Base-by-base conservation (phyloP, 2,888 invertebrate genomes). In the Eucera pruinosa region DNA sequence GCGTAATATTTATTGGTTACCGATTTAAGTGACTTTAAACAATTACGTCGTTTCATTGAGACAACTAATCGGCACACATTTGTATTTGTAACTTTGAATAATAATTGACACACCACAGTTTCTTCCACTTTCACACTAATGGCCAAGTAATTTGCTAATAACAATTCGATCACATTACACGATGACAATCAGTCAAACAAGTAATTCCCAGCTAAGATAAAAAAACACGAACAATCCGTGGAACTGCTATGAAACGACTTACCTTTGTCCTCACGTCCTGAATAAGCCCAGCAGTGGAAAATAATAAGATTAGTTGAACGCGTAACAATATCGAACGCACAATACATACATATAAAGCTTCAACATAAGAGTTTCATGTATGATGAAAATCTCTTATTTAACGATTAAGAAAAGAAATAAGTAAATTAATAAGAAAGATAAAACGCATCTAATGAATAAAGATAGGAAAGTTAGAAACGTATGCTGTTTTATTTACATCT, bases 211-310 rank as follows among this genome's bases (percentile, higher is more conserved):
- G 50, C 60, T 55, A 72, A 43, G 48, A 39, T 43, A 54, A 47
- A 62, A n/a, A 54, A 64, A 82, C 45, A 80, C 58, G 68, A 76
- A 71, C 67, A 69, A 62, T 67, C 57, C 77, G 68, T 71, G 77
- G 78, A 80, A 86, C 78, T 74, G 81, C 65, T 69, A 81, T 70
- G 41, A 76, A 81, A 80, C 81, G 81, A 90, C 92, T 92, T 90
- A 93, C 93, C 93, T 93, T 93, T 81, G 93, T 93, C 87, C 93
- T 92, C 82, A 93, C 91, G 90, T 93, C 93, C 93, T 93, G 89
- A 74, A 86, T 84, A 78, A 83, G 81, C 71, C 80, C 77, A 75
- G 84, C 81, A 78, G 76, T 80, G 77, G 69, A 80, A 82, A 87
- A 87, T 87, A 90, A 89, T 82, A 70, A 79, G 85, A 89, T 90